Base-by-base conservation (phyloP, 2,797 vertebrate species). In the Falco berigora region DNA sequence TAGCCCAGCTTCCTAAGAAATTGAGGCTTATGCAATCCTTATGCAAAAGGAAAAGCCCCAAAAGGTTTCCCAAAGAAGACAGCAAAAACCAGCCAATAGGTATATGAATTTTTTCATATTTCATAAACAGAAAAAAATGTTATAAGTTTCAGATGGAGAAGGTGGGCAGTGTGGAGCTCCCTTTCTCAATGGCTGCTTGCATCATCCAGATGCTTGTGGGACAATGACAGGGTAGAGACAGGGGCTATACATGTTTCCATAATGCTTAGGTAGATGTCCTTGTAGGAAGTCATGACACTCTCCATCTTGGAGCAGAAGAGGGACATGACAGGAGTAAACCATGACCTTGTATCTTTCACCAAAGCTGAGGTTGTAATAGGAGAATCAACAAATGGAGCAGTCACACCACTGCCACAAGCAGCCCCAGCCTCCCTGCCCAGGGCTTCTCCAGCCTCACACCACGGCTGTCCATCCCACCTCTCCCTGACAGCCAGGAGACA, bases 381-480 rank as follows among this genome's bases (percentile, higher is more conserved):
- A 64, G 59, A 72, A 64, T 63, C 42, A 64, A 53, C 42, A 71
- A 62, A 63, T 3, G 5, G 20, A 53, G 23, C 40, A 32, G 14
- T 24, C 36, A 42, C 42, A 1, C 12, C 1, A 1, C 23, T 3
- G 1, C 27, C 44, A 52, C 5, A 0, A 25, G 36, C 25, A 52
- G 14, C 17, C 17, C 14, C 32, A 12, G 55, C n/a, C 16, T 22
- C 22, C 18, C 24, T n/a, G 42, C 13, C 58, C 56, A 44, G 25
- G 32, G 27, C 25, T 46, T 27, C 53, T 49, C 27, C 27, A 36
- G 56, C 8, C 38, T 62, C 25, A 24, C 59, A 27, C 22, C 22
- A 58, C 38, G 22, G 34, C 53, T 58, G 12, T 38, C 53, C 42
- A 47, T 38, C 28, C 23, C 34, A 52, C 17, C n/a, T 46, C 14